Conservation (phyloP, 2,797 vertebrate genomes). For the Acrocephalus scirpaceus region DNA sequence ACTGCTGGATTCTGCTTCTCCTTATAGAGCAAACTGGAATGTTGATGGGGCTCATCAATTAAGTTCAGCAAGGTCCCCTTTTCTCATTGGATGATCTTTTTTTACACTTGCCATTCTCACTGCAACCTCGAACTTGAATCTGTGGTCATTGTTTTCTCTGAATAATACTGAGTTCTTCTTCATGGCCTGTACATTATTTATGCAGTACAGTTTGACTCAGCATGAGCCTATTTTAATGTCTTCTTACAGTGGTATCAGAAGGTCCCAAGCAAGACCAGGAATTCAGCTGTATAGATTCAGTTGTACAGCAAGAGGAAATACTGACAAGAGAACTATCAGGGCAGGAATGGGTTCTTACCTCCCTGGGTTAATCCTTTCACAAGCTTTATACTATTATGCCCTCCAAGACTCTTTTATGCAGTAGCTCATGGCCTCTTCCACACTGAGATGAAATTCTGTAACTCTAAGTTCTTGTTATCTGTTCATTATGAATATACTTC, state of each 20-base stretch:
- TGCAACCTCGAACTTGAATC: not conserved
- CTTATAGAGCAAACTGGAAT: not conserved
- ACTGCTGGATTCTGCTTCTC: not conserved
- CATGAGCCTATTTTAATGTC: not conserved
- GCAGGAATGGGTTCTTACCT: not conserved
- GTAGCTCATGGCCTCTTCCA: not conserved
- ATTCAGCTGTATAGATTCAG: not conserved
- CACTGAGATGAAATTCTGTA: not conserved
- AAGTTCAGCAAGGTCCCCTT: not conserved
- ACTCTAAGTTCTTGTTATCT: not conserved
- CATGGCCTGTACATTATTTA: not conserved
- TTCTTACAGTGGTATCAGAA: not conserved
- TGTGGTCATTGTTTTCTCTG: not conserved
- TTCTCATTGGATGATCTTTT: not conserved
- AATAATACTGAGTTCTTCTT: not conserved
- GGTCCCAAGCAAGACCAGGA: not conserved
- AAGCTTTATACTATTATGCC: not conserved
- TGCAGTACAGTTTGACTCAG: not conserved
- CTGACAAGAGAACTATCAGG: not conserved
- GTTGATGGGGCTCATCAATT: not conserved
- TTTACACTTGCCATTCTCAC: not conserved
- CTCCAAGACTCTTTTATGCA: not conserved
- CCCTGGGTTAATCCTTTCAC: not conserved
- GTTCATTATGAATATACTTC: not conserved
- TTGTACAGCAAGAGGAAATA: not conserved